phyloP scores from a whole-genome alignment of 2,113 vertebrate genomes.

The Tenrec ecaudatus region DNA sequence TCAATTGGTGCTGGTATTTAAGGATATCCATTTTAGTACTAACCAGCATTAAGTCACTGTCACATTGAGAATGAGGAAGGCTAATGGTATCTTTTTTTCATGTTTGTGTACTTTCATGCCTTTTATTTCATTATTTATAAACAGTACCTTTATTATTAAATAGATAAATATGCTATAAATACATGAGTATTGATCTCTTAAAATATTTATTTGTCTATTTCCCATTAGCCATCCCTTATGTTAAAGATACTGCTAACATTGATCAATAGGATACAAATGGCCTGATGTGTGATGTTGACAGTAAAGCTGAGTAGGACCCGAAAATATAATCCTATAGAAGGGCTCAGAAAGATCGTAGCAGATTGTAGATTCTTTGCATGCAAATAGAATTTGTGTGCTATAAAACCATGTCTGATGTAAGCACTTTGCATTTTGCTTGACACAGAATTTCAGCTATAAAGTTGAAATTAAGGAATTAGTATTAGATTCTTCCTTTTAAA shows the following conservation, averaged over 20 bases:
- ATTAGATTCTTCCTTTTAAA: conserved; percentile 32
- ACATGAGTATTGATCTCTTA: neutral
- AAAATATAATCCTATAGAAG: neutral
- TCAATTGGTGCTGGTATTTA: neutral
- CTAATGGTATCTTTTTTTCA: neutral
- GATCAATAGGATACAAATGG: neutral
- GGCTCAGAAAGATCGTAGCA: neutral
- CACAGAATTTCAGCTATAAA: conserved; percentile 5
- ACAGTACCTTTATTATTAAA: neutral
- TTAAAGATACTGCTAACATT: conserved; percentile 20
- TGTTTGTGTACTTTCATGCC: neutral
- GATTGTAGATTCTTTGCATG: neutral
- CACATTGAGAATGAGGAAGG: neutral
- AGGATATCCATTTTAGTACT: neutral
- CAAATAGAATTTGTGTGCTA: neutral
- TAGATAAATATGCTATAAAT: neutral
- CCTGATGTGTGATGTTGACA: neutral
- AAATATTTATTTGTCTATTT: neutral
- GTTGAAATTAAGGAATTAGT: neutral
- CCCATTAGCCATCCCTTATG: neutral
- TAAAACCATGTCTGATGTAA: neutral
- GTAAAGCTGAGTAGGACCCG: neutral
- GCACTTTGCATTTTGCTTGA: conserved; percentile 6
- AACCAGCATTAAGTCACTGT: neutral
- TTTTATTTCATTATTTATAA: neutral